Evolutionary conservation across 2,113 vertebrate species (phyloP).

Genomic region (Miniopterus natalensis): DNA sequence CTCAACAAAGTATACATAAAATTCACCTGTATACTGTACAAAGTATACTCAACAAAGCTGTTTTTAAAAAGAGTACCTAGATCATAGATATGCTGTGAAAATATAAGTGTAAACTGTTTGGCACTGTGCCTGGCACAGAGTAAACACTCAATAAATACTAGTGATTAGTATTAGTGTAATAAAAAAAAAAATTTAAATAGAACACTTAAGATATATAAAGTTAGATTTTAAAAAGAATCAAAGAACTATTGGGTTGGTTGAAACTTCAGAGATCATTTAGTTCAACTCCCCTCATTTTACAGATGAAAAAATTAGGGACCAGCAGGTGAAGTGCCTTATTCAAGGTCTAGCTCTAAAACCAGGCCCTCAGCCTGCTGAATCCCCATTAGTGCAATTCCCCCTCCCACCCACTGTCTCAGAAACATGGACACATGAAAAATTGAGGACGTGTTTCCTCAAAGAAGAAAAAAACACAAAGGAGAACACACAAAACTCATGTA

Average conservation of each 20-base stretch:
- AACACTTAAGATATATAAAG: neutral
- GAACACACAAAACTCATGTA: neutral
- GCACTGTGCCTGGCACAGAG: neutral
- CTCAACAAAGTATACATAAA: too few relatives aligned
- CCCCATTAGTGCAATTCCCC: neutral
- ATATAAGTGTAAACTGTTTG: conserved; percentile 5
- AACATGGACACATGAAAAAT: neutral
- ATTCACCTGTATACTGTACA: neutral
- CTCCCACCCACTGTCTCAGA: neutral
- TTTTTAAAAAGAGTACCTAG: neutral
- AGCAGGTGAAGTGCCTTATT: neutral
- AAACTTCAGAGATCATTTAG: conserved; percentile 31
- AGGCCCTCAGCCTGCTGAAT: neutral
- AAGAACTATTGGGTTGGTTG: neutral
- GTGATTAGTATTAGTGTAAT: neutral
- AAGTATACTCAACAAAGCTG: neutral
- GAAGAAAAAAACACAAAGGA: neutral
- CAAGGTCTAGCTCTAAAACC: conserved; percentile 8
- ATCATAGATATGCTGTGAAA: neutral
- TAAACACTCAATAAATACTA: conserved; percentile 55
- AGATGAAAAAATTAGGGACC: conserved; percentile 1
- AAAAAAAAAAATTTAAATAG: neutral
- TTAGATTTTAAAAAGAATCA: neutral
- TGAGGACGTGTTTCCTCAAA: conserved; percentile 1
- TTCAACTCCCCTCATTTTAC: conserved; percentile 8